Evolutionary conservation across 2,113 vertebrate species (phyloP), one percentile per base, ranked within the genome.

Genomic region (Murina feae): DNA sequence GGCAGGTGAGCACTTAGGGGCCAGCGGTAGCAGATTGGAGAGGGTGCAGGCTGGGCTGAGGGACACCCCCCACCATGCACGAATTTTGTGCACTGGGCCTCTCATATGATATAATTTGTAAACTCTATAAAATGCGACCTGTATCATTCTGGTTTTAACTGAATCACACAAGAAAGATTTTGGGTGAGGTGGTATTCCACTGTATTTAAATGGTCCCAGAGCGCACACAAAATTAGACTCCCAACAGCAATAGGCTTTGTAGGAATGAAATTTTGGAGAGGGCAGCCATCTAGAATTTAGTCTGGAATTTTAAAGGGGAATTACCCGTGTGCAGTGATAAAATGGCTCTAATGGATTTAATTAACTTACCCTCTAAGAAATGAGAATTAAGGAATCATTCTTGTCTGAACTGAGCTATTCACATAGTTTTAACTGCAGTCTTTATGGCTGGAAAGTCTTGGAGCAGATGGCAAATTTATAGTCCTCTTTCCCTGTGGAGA

Each of bases 401-500:
- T 95, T 95, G 76, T 93, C 81, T 95, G 90, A 97, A 96, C 81
- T 90, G 90, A 96, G 93, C 93, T 92, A 97, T 96, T 97, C 94
- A 53, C 92, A 86, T 90, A 86, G 87, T 83, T 97, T 94, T 96
- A 97, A 97, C 87, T 83, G 92, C 96, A 83, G 63, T 68, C 92
- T 96, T 97, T 96, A 97, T 68, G 68, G 28, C 87, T 47, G 91
- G 82, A 93, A 93, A 96, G 53, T 97, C 92, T 94, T 83, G 86
- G 55, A 97, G 68, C 96, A 97, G 97, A 97, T 97, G 96, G 96
- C 69, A 83, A 96, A 97, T 97, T 97, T 97, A 96, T 86, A 96
- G 72, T 78, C 81, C 68, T 86, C 94, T 96, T 94, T 20, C 85
- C 94, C 94, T 87, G 80, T 94, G 93, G 85, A 95, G 94, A 91